Conservation (phyloP, 2,113 vertebrate species). For the Phylloscopus whistleri region DNA sequence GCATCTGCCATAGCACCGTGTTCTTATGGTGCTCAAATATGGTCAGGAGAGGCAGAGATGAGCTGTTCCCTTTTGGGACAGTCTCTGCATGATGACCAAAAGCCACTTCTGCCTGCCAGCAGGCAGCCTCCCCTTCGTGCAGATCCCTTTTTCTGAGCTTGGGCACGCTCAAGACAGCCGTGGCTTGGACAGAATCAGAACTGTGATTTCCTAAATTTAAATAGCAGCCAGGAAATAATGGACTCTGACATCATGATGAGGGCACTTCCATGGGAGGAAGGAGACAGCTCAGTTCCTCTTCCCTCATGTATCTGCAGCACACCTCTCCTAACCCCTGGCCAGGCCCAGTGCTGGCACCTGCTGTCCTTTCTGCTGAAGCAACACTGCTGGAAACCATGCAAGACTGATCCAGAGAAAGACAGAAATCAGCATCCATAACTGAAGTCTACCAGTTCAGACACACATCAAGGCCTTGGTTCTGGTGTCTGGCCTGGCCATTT, state of each 20-base stretch:
- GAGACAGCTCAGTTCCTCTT: neutral
- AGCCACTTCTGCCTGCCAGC: neutral
- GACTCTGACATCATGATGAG: neutral
- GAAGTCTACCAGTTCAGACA: neutral
- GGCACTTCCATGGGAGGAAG: neutral
- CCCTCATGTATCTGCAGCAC: neutral
- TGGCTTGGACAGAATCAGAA: neutral
- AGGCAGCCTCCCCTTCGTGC: neutral
- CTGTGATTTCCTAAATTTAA: neutral
- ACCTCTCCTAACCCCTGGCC: neutral
- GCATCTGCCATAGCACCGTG: neutral
- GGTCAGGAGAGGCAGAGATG: neutral
- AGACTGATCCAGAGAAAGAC: neutral
- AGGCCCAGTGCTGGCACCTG: neutral
- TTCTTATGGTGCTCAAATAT: neutral
- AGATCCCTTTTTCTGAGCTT: neutral
- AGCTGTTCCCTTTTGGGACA: neutral
- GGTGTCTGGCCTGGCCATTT: neutral
- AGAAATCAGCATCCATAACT: neutral
- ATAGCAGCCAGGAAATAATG: neutral
- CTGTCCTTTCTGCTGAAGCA: neutral
- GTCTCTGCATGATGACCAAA: neutral
- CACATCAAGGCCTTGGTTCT: neutral
- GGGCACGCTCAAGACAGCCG: fast-evolving
- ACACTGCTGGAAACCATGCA: neutral